phyloP scores from a whole-genome alignment of 2,113 vertebrate genomes.

The Mustela lutreola region DNA sequence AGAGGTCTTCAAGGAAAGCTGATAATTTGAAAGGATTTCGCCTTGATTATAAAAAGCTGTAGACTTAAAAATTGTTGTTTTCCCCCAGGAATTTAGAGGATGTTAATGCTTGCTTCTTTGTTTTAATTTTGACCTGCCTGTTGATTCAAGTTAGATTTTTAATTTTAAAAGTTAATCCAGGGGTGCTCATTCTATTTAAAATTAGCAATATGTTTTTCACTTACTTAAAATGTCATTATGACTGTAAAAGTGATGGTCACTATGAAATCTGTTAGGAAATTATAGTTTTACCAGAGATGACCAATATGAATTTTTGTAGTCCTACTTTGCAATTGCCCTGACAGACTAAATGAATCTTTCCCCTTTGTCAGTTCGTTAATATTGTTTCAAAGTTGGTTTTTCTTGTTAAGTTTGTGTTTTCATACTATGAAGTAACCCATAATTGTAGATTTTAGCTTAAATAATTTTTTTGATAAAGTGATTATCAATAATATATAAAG shows the following conservation, averaged over 20 bases:
- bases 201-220: constrained; percentile 1
- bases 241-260: not conserved
- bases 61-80: not conserved
- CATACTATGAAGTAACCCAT: not conserved
- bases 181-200: not conserved
- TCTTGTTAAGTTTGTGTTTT: not conserved
- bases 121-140: not conserved
- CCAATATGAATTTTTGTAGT: constrained; percentile 15
- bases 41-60: not conserved
- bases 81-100: not conserved
- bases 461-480: not conserved
- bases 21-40: not conserved
- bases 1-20: not conserved
- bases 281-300: not conserved
- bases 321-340: not conserved
- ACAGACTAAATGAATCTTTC: not conserved
- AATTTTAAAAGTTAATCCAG: constrained; percentile 36
- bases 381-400: not conserved
- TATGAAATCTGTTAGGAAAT: constrained; percentile 3
- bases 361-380: not conserved
- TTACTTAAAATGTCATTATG: constrained; percentile 4
- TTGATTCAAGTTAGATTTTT: not conserved
- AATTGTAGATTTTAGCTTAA: not conserved
- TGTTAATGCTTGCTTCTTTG: not conserved
- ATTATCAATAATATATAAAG: not conserved